These are phyloP conservation scores for Ametastegia equiseti DNA, from an alignment of 2,888 invertebrate species.

Conservation along the genomic window DNA sequence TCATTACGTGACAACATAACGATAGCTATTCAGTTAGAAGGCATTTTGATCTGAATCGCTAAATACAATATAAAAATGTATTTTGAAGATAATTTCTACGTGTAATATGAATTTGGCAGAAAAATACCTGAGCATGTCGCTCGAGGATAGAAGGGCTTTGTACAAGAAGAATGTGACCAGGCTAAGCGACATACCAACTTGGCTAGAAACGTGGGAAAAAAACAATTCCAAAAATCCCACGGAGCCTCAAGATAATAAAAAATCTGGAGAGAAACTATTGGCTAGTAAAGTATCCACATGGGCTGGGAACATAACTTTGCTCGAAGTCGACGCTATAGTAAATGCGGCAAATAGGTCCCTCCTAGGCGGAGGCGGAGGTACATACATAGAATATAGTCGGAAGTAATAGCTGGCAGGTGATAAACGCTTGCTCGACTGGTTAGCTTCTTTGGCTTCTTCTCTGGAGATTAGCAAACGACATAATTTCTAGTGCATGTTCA, in stretches of 20 bases:
- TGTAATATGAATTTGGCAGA: too few relatives aligned
- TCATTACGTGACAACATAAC: too few relatives aligned
- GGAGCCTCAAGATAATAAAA: background rate
- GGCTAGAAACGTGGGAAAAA: constrained; percentile 77
- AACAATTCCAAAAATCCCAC: constrained; percentile 66
- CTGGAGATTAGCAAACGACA: too few relatives aligned
- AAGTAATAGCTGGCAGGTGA: too few relatives aligned
- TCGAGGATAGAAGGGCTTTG: background rate
- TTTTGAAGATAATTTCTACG: too few relatives aligned
- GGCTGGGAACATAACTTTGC: constrained; percentile 89
- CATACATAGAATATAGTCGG: constrained; percentile 47
- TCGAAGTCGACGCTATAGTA: constrained; percentile 92
- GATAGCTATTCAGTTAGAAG: too few relatives aligned
- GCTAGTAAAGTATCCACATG: constrained; percentile 83
- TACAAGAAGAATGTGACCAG: constrained; percentile 70
- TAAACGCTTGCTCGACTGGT: too few relatives aligned
- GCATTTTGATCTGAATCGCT: too few relatives aligned
- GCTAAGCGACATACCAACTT: constrained; percentile 78
- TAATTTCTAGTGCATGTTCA: too few relatives aligned
- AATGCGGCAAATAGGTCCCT: constrained; percentile 91
- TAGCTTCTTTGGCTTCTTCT: too few relatives aligned
- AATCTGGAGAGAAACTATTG: constrained; percentile 68
- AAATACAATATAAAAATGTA: too few relatives aligned
- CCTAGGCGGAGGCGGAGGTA: constrained; percentile 89
- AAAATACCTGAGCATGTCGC: background rate